These are phyloP conservation scores for Gracilinanus agilis DNA, from an alignment of 2,113 vertebrate genomes.

Conservation along the genomic window DNA sequence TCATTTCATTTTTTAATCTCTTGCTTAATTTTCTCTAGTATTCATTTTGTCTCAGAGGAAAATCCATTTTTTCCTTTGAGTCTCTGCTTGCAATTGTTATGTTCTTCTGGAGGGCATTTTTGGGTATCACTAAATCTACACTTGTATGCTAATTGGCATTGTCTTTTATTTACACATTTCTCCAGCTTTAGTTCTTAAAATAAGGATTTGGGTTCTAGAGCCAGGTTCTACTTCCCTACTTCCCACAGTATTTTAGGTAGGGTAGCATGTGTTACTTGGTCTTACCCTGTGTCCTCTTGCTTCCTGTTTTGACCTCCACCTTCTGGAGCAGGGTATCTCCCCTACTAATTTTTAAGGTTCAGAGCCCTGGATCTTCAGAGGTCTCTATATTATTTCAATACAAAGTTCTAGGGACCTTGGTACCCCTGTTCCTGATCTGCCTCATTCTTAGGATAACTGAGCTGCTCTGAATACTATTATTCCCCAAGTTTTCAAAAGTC, in stretches of 20 bases:
- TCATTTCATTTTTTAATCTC: neutral
- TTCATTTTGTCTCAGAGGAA: neutral
- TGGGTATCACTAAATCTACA: neutral
- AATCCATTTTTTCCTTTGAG: no score
- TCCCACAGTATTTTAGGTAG: neutral
- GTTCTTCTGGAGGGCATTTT: neutral
- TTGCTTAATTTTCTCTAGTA: neutral
- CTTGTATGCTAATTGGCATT: neutral
- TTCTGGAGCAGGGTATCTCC: neutral
- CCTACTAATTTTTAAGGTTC: neutral
- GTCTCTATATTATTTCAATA: neutral
- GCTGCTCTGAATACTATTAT: no score
- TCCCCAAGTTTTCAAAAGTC: no score
- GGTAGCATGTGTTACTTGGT: neutral
- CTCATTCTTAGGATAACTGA: neutral
- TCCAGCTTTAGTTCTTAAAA: neutral
- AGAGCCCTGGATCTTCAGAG: neutral
- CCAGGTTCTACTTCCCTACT: neutral
- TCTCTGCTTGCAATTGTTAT: no score
- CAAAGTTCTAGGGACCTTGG: neutral
- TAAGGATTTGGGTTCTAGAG: no score
- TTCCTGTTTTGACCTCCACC: neutral
- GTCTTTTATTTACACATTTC: neutral
- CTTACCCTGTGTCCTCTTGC: neutral
- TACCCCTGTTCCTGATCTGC: neutral